Evolutionary conservation across 2,797 vertebrate genomes (phyloP).

Genomic region (Takifugu ocellatus): DNA sequence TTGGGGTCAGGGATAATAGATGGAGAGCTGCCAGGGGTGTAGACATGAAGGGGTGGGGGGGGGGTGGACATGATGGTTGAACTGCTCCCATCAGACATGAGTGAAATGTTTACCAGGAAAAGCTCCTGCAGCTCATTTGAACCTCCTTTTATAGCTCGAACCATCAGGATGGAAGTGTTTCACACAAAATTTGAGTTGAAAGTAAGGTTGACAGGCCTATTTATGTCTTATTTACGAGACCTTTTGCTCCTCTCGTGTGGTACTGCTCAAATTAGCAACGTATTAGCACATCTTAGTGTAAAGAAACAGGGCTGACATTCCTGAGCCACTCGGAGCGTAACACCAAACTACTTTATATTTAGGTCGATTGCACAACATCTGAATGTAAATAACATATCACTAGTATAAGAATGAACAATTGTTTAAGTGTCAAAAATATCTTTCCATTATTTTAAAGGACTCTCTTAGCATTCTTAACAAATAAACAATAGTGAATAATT

Average conservation of each 20-base stretch:
- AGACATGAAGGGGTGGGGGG: slow-evolving; percentile 41
- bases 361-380: no score
- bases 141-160: not conserved
- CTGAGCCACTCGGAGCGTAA: not conserved
- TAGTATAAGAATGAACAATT: no score
- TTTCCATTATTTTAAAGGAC: no score
- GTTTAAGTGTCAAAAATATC: no score
- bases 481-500: no score
- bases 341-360: not conserved
- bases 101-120: slow-evolving; percentile 4
- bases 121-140: not conserved
- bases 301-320: not conserved
- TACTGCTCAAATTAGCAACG: not conserved
- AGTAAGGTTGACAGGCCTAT: not conserved
- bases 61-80: slow-evolving; percentile 23
- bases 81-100: slow-evolving; percentile 9
- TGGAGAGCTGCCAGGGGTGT: slow-evolving; percentile 46
- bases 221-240: not conserved
- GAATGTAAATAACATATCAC: no score
- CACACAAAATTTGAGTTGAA: not conserved
- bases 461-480: no score
- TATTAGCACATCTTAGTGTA: not conserved
- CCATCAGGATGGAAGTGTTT: not conserved
- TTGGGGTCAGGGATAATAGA: slow-evolving; percentile 68
- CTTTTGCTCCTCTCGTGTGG: not conserved